Base-by-base conservation (phyloP, 1,140 invertebrate genomes). In the Calliopsis andreniformis region DNA sequence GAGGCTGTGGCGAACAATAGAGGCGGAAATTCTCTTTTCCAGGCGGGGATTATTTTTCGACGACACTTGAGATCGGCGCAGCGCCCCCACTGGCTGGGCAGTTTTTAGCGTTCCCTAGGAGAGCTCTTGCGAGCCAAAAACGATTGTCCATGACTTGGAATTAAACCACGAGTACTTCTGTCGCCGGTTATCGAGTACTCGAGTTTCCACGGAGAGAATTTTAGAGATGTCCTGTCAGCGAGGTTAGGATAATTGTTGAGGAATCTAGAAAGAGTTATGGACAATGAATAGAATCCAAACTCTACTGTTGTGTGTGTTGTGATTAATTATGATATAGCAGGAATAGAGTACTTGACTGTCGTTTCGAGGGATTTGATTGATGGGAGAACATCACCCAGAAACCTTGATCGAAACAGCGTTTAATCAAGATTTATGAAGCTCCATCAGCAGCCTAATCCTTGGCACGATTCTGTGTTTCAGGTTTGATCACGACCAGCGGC, bases 401-500 rank as follows among this genome's bases (percentile, higher is more conserved):
- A 49, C 28, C 62, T 67, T 43, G 64, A 75, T 75, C 39, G 62
- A 56, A 67, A 67, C 39, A 45, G 39, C 49, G 62, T 73, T 73
- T 32, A 66, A 73, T 73, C 49, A 32, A 42, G 64, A 64, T 82
- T 82, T 82, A 77, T 82, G 32, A 62, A 76, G 42, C 28, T 12
- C 25, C 12, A 4, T 47, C 20, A 49, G 16, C n/a, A 12, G 3
- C 8, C 59, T 83, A 79, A 83, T 76, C 45, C 25, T 42, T 55
- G 3, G 6, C 39, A 43, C 18, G 18, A 43, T 80, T 84, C 71
- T 88, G 78, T 93, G 78, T 93, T 93, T 56, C 93, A 97, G 97
- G 97, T 70, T 90, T 96, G 49, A 96, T 98, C 68, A 95, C 93
- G 61, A 98, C 97, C 30, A 98, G 96, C 23, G 94, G 95, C 23